Conservation (phyloP, 2,113 vertebrate species). For the Rhabdomys dilectus region DNA sequence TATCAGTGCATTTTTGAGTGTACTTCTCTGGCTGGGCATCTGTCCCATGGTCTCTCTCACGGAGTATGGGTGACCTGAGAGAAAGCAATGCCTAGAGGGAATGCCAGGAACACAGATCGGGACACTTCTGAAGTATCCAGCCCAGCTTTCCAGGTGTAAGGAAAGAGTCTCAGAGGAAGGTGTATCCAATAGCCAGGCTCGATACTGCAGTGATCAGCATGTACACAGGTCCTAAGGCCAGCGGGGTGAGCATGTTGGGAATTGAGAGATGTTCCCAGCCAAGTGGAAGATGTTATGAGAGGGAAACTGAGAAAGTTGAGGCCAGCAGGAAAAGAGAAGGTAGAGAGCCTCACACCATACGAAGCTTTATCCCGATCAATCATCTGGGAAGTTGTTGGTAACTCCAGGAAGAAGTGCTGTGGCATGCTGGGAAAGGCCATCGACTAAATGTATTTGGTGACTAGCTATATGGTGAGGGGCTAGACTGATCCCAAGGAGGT, state of each 20-base stretch:
- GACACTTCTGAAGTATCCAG: not conserved
- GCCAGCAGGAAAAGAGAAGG: not conserved
- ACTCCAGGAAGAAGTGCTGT: not conserved
- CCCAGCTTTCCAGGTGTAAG: not conserved
- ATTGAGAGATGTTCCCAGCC: not conserved
- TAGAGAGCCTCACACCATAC: not conserved
- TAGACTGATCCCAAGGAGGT: no score
- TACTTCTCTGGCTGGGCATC: not conserved
- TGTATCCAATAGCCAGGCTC: not conserved
- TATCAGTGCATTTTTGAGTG: not conserved
- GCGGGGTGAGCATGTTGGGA: not conserved
- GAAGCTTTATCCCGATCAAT: not conserved
- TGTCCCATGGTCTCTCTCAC: not conserved
- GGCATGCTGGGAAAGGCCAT: not conserved
- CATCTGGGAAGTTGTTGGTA: not conserved
- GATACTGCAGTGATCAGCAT: not conserved
- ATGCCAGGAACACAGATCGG: not conserved
- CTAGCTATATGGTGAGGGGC: not conserved
- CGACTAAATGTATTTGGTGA: not conserved
- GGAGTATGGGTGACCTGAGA: not conserved
- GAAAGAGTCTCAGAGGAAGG: not conserved
- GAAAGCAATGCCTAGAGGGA: not conserved
- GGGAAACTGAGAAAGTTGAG: not conserved
- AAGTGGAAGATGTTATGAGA: not conserved
- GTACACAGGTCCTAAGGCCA: not conserved